phyloP scores from a whole-genome alignment of 37 sponge, comb jelly and placozoan genomes.

The Haliclona indistincta region DNA sequence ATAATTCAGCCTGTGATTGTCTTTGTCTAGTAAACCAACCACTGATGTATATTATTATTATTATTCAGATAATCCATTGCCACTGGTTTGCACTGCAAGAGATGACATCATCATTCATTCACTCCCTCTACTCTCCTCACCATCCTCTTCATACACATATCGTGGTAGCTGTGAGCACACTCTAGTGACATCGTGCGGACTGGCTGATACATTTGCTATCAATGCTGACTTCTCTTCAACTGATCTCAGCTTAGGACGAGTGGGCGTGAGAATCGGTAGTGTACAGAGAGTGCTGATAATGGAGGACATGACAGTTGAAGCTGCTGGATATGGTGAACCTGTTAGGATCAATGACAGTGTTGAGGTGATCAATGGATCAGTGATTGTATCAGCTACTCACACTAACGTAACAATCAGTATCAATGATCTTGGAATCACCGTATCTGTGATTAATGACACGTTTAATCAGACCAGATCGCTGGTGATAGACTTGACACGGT shows the following conservation, averaged over 20 bases:
- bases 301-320: neutral
- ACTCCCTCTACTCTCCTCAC: neutral
- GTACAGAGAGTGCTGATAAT: neutral
- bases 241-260: too few species aligned
- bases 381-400: neutral
- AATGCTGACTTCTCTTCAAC: neutral
- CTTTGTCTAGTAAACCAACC: neutral
- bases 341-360: neutral
- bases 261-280: too few species aligned
- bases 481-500: neutral
- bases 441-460: neutral
- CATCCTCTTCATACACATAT: neutral
- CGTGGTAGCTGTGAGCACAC: constrained; percentile 11
- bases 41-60: neutral
- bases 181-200: neutral
- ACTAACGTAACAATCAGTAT: neutral
- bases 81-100: constrained; percentile 22
- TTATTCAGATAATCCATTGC: constrained; percentile 3
- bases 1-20: neutral
- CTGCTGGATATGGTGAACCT: neutral
- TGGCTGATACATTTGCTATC: neutral
- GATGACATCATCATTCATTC: neutral
- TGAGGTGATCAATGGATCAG: neutral
- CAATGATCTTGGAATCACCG: neutral
- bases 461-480: neutral